Conservation (phyloP, 1,140 invertebrate genomes). For the Apis mellifera region DNA sequence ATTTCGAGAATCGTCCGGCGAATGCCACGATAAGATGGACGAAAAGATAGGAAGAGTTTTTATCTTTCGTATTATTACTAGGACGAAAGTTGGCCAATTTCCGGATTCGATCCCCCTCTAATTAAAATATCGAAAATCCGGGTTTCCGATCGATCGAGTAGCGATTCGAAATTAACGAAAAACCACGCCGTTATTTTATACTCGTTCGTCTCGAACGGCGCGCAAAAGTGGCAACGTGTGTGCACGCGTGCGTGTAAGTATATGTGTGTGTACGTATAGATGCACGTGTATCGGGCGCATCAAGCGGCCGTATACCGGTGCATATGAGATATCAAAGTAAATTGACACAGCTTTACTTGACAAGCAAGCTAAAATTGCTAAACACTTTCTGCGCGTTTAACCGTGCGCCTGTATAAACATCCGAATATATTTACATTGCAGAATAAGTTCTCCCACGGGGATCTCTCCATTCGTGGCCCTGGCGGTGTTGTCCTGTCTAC, state of each 20-base stretch:
- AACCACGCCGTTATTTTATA: constrained; percentile 51
- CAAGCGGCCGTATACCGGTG: constrained; percentile 15
- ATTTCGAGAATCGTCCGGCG: too few relatives aligned
- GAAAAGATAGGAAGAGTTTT: too few relatives aligned
- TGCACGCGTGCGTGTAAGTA: not conserved
- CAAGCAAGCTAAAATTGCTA: constrained; percentile 51
- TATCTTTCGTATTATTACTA: not conserved
- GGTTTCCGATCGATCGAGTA: not conserved
- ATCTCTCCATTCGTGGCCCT: not conserved
- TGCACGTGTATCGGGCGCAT: constrained; percentile 8
- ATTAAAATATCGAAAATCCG: constrained; percentile 41
- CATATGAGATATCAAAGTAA: constrained; percentile 57
- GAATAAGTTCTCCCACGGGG: constrained; percentile 17
- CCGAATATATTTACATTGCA: constrained; percentile 21
- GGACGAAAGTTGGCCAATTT: not conserved
- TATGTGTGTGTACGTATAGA: too few relatives aligned
- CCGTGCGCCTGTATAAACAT: constrained; percentile 21
- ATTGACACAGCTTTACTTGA: constrained; percentile 58
- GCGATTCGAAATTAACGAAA: constrained; percentile 15
- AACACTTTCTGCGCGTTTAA: constrained; percentile 52
- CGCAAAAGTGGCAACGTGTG: constrained; percentile 2
- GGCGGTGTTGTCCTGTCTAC: not conserved
- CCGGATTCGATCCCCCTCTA: constrained; percentile 8
- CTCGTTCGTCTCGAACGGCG: constrained; percentile 51
- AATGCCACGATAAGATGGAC: too few relatives aligned